Evolutionary conservation across 2,797 vertebrate genomes (phyloP).

Genomic region (Notamacropus eugenii): DNA sequence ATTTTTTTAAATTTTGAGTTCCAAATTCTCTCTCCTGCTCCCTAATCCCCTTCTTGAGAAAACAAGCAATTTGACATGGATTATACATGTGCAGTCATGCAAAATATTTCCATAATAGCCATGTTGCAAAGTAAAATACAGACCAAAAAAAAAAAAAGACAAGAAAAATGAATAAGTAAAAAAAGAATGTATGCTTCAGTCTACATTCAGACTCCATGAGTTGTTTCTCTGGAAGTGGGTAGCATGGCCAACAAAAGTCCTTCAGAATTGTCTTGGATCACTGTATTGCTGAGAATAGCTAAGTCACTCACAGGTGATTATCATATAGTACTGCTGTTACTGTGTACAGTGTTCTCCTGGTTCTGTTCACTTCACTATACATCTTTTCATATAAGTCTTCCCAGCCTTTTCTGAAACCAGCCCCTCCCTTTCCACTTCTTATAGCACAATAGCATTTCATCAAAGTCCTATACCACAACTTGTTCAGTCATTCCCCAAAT

Average conservation of each 20-base stretch:
- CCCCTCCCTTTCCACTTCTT: background rate
- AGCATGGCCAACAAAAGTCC: background rate
- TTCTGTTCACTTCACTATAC: background rate
- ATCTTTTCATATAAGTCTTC: background rate
- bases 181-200: background rate
- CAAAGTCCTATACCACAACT: background rate
- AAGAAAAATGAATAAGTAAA: background rate
- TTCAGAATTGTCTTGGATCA: background rate
- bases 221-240: background rate
- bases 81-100: background rate
- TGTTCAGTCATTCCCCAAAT: background rate
- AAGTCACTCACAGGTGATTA: background rate
- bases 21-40: background rate
- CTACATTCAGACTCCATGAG: background rate
- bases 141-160: background rate
- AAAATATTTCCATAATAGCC: background rate
- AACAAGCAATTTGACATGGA: background rate
- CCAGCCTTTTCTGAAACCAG: background rate
- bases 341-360: background rate
- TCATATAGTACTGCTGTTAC: background rate
- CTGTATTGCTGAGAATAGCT: background rate
- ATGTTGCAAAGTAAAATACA: background rate
- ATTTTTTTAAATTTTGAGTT: background rate
- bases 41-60: background rate
- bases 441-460: background rate